Evolutionary conservation across 1,140 invertebrate genomes (phyloP).

Genomic region (Drosophila virilis): DNA sequence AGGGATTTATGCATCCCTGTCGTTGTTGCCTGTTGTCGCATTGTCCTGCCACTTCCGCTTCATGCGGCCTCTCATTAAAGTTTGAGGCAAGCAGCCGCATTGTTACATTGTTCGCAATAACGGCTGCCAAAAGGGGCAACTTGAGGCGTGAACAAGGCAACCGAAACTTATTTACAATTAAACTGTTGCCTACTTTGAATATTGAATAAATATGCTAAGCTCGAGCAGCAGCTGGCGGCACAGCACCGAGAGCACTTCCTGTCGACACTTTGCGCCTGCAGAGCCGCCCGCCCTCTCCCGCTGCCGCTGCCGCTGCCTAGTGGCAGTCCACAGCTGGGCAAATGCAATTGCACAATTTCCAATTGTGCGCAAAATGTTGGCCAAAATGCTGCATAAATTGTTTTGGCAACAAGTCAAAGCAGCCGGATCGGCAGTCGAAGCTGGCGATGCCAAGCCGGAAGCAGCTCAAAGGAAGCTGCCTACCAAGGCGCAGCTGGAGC

Average conservation of each 20-base stretch:
- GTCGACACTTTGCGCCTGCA: conserved; percentile 25
- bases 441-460: conserved; percentile 15
- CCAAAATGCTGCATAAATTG: conserved; percentile 67
- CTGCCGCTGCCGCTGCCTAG: too few relatives aligned
- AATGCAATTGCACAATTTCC: conserved; percentile 77
- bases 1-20: conserved; percentile 64
- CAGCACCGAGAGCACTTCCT: conserved; percentile 29
- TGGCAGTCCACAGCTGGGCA: background rate
- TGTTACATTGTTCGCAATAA: conserved; percentile 65
- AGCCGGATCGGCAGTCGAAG: conserved; percentile 35
- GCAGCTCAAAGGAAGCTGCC: conserved; percentile 3
- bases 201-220: conserved; percentile 74
- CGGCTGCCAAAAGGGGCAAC: conserved; percentile 14
- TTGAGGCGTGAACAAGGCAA: too few relatives aligned
- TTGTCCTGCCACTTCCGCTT: conserved; percentile 28
- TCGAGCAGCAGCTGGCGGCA: conserved; percentile 44
- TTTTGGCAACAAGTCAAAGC: conserved; percentile 73
- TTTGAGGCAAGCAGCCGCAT: conserved; percentile 43
- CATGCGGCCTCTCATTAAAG: conserved; percentile 55
- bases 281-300: background rate
- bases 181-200: conserved; percentile 64
- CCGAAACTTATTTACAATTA: conserved; percentile 71
- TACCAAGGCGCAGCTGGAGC: background rate
- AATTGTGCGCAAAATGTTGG: conserved; percentile 72
- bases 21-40: conserved; percentile 13